A percentile compares a stretch with the other conserved stretches of the same genome.
Conservation (phyloP, 64 coral and sea anemone species). For the Montipora capricornis region DNA sequence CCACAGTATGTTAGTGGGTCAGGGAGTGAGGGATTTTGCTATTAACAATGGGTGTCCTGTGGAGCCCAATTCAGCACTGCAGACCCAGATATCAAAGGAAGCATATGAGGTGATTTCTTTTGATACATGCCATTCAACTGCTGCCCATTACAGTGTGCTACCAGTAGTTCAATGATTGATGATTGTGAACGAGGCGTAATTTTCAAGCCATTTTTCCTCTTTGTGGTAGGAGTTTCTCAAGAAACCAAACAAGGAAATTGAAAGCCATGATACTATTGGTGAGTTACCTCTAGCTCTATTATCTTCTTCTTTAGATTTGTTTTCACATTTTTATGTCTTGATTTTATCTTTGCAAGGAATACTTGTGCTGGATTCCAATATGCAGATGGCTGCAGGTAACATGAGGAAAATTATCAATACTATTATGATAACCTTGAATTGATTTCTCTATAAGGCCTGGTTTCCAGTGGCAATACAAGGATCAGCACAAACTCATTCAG, state of each 20-base stretch:
- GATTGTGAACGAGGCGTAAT: neutral
- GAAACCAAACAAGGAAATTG: neutral
- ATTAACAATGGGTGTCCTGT: conserved; percentile 48
- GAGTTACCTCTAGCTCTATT: neutral
- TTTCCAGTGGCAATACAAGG: too few species aligned
- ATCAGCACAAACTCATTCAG: too few species aligned
- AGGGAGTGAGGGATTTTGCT: conserved; percentile 72
- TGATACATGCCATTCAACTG: neutral
- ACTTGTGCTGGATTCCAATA: conserved; percentile 18
- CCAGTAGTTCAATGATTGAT: too few species aligned
- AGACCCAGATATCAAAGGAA: conserved; percentile 33
- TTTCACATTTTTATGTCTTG: neutral
- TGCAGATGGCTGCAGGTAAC: conserved; percentile 32
- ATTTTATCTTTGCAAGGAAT: neutral
- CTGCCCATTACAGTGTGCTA: too few species aligned
- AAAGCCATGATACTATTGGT: conserved; percentile 56
- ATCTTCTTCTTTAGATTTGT: neutral
- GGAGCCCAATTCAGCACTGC: conserved; percentile 55
- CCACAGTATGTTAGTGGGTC: conserved; percentile 69
- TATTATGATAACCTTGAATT: neutral
- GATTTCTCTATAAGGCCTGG: neutral
- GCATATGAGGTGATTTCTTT: conserved; percentile 46
- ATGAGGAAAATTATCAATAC: neutral
- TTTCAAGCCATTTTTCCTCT: neutral
- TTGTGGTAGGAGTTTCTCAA: conserved; percentile 18